Conservation (phyloP, 1,140 invertebrate species). For the Neoseiulus cucumeris region DNA sequence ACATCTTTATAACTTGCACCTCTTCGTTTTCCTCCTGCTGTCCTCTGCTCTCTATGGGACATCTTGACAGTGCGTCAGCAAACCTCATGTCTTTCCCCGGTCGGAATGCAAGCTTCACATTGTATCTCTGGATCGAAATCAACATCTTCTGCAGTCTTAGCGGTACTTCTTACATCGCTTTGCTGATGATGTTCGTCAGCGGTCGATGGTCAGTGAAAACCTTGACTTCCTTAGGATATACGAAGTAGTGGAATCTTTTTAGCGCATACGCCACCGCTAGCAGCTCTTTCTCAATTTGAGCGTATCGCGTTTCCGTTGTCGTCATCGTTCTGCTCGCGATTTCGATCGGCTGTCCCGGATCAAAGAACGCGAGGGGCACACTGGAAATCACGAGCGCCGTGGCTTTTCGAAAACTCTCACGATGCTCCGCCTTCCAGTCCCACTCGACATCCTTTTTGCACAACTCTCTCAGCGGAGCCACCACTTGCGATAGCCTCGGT, state of each 20-base stretch:
- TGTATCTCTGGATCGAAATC: constrained; percentile 27
- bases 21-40: constrained; percentile 20
- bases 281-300: constrained; percentile 32
- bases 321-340: constrained; percentile 24
- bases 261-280: constrained; percentile 30
- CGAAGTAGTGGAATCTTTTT: constrained; percentile 27
- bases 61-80: background rate
- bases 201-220: constrained; percentile 33
- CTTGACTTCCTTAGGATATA: constrained; percentile 28
- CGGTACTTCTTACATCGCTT: constrained; percentile 25
- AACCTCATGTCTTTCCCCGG: constrained; percentile 18
- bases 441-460: too few species aligned
- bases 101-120: constrained; percentile 26
- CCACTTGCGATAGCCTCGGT: too few species aligned
- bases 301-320: constrained; percentile 24
- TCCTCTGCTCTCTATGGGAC: background rate
- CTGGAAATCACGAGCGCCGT: constrained; percentile 26
- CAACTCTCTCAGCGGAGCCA: too few species aligned
- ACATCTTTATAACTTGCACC: constrained; percentile 11
- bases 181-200: constrained; percentile 27
- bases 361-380: constrained; percentile 26
- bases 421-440: too few species aligned
- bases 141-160: constrained; percentile 29
- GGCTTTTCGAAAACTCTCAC: too few species aligned
- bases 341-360: constrained; percentile 22